Base-by-base conservation (phyloP, 2,888 invertebrate species). In the Trissolcus japonicus region DNA sequence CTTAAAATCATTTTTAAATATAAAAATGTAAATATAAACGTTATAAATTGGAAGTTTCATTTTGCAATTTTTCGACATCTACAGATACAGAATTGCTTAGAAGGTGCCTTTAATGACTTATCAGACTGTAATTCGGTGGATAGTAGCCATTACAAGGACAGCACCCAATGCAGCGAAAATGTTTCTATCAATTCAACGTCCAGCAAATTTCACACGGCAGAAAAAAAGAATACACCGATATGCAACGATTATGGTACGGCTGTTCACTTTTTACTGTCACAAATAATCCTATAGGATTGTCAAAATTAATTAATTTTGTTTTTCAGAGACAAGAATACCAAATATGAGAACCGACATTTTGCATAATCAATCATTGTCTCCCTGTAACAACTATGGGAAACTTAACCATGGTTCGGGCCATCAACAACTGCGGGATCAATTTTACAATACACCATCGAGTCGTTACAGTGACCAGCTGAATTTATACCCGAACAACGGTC, bases 41-140 rank as follows among this genome's bases (percentile, higher is more conserved):
- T 13, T 17, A 7, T 17, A 48, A 9, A n/a, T 48, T 17, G 17
- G n/a, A 17, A 21, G 11, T 17, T 51, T 17, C 43, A n/a, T 17
- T 17, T 17, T 19, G 2, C 14, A 16, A 46, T 16, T 46, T 16
- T 4, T 19, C 1, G 1, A 11, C n/a, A 14, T n/a, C 14, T 16
- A 71, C 82, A 94, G 94, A 87, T 94, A 41, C 90, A 92, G 80
- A 91, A 93, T 83, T 89, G 93, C 76, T 86, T 94, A 65, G 91
- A 90, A 76, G 92, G 92, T 86, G 94, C 92, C n/a, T 93, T 94
- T 84, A 93, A 93, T 80, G 94, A 94, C 84, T 90, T 94, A 50
- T 89, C 91, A 69, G 93, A 93, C 78, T 92, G 90, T 46, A 92
- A 93, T 69, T 93, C 93, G 13, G 91, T 92, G 53, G 91, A 92